Percentiles rank a stretch among this genome's conserved stretches.
phyloP scores from a whole-genome alignment of 2,797 vertebrate genomes.

The Trachurus trachurus region DNA sequence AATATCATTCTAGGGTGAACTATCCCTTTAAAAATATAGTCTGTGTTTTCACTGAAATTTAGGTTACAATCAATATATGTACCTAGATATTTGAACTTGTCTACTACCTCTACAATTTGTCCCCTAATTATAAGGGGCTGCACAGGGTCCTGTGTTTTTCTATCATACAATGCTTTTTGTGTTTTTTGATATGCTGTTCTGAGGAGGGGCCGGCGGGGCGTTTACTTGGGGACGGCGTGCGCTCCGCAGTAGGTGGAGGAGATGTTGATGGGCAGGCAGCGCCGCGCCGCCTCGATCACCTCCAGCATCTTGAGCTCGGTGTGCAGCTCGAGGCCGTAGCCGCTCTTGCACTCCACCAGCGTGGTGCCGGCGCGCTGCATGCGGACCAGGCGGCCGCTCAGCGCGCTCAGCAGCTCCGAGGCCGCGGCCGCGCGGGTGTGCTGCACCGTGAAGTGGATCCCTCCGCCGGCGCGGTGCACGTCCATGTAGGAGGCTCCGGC shows the following conservation, averaged over 20 bases:
- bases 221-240: slow-evolving; percentile 93
- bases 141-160: too few species aligned
- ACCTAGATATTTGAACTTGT: too few species aligned
- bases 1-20: too few species aligned
- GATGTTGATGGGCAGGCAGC: slow-evolving; percentile 86
- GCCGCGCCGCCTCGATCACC: slow-evolving; percentile 88
- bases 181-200: too few species aligned
- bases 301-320: slow-evolving; percentile 95
- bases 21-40: too few species aligned
- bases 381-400: slow-evolving; percentile 85
- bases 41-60: too few species aligned
- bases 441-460: slow-evolving; percentile 95
- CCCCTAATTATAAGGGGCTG: too few species aligned
- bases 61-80: too few species aligned
- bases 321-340: slow-evolving; percentile 92
- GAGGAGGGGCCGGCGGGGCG: neutral
- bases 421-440: slow-evolving; percentile 86
- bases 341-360: slow-evolving; percentile 96
- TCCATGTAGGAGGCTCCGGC: slow-evolving; percentile 97
- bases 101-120: too few species aligned
- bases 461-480: slow-evolving; percentile 94
- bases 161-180: too few species aligned
- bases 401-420: slow-evolving; percentile 84
- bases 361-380: slow-evolving; percentile 93
- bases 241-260: slow-evolving; percentile 97